phyloP scores from a whole-genome alignment of 2,797 vertebrate species.

The Argya squamiceps region DNA sequence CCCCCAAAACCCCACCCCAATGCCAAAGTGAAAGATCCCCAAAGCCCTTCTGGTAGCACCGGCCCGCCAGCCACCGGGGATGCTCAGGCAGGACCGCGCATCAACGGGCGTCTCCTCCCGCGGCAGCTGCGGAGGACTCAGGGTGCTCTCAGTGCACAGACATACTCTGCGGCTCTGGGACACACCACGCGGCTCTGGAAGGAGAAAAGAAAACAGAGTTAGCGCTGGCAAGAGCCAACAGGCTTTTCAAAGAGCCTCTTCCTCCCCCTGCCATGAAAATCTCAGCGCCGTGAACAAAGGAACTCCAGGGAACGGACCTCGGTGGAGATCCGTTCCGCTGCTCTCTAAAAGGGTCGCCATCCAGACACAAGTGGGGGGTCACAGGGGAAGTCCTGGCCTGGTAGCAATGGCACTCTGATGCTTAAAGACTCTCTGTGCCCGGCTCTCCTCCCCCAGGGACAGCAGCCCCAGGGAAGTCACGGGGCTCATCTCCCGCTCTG shows the following conservation, averaged over 20 bases:
- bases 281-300: neutral
- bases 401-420: neutral
- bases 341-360: constrained; percentile 38
- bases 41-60: constrained; percentile 19
- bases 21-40: neutral
- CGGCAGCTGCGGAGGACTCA: neutral
- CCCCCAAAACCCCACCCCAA: neutral
- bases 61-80: neutral
- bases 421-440: neutral
- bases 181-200: constrained; percentile 69
- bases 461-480: neutral
- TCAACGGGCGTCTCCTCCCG: neutral
- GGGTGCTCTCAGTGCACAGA: constrained; percentile 67
- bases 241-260: constrained; percentile 23
- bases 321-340: constrained; percentile 46
- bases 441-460: neutral
- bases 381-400: constrained; percentile 30
- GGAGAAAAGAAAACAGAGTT: constrained; percentile 54
- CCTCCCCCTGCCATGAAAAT: constrained; percentile 47
- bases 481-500: neutral
- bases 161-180: constrained; percentile 63
- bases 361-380: constrained; percentile 21
- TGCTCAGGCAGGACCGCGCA: neutral
- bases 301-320: constrained; percentile 53
- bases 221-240: neutral